Base-by-base conservation (phyloP, 2,797 vertebrate species). In the Chelmon rostratus region DNA sequence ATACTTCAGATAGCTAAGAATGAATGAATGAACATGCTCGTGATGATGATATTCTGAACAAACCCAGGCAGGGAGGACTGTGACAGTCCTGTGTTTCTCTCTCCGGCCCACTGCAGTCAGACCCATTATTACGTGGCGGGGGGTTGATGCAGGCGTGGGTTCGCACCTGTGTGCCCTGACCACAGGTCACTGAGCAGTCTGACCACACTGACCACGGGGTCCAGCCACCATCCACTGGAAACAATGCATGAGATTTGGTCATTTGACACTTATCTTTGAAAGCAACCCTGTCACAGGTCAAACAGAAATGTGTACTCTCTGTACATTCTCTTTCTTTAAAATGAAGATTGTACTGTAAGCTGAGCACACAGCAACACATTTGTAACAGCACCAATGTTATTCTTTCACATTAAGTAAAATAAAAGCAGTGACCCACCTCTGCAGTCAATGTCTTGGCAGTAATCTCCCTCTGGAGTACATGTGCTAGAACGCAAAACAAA, bases 151-250 rank as follows among this genome's bases (percentile, higher is more conserved):
- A 98, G 73, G 96, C 96, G 0, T 96, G 94, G 38, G 88, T 96
- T 49, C 95, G 94, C 54, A 96, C 91, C 61, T 94, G 95, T 6
- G 63, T 52, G 13, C 96, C 95, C 5, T 18, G 79, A 10, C 96
- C 95, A 35, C 97, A 98, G 6, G 95, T 96, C 67, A 94, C 95
- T 0, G 96, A 94, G 85, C 97, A 98, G 88, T 95, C 95, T 0
- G 97, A 96, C 97, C 97, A 98, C 37, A 96, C 91, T 0, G 97
- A 97, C 97, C 97, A 98, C 0, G 94, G 95, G 0, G 95, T 97
- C 97, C 97, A 98, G 18, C 86, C 90, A 1, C 95, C 95, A 0
- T 96, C 91, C 83, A 95, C 97, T 98, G 87, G 21, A 44, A 73
- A 83, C 19, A 72, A 61, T 19, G 81, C 12, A 78, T 0, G 76